Evolutionary conservation across 2,113 vertebrate species (phyloP), one percentile per base, ranked within the genome.

Genomic region (Zosterops borbonicus): DNA sequence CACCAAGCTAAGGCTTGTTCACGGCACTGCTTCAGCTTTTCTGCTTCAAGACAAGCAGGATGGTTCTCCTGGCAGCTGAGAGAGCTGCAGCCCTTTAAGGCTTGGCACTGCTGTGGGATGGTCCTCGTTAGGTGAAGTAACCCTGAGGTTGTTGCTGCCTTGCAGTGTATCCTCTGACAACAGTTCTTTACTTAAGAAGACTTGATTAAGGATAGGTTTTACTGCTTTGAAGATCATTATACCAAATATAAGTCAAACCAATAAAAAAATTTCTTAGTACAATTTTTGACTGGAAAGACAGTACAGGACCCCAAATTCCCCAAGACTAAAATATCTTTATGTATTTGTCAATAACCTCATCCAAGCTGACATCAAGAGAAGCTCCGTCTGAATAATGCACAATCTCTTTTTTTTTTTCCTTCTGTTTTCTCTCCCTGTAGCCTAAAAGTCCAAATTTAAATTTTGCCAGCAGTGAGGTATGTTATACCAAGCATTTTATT

Each of bases 191-290:
- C 63, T 87, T 64, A 62, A 74, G 52, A 14, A 76, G 80, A 58
- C 70, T 77, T 94, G 59, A 60, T 96, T 90, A 89, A 78, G 60
- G 47, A 53, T 58, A 41, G 71, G 79, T 76, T 94, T 69, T 75
- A 23, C 33, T 74, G 74, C 70, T 85, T 94, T 95, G 93, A 94
- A 91, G 92, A 63, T 92, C 91, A 29, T 97, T 97, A 96, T 63
- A 87, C 82, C 91, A 77, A 94, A 86, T 95, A 95, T 92, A 90
- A 87, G 77, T 97, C 96, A 97, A 97, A 77, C 19, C 21, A 68
- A 35, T 87, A 92, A 68, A 13, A 65, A 83, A 80, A 92, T 75
- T 94, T 79, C 59, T 79, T 86, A 83, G 86, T 68, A 64, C 56
- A 50, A 25, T 71, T 87, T 87, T 77, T 23, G 58, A 55, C 70